Conservation (phyloP, 2,113 vertebrate genomes). For the Vireo altiloquus region DNA sequence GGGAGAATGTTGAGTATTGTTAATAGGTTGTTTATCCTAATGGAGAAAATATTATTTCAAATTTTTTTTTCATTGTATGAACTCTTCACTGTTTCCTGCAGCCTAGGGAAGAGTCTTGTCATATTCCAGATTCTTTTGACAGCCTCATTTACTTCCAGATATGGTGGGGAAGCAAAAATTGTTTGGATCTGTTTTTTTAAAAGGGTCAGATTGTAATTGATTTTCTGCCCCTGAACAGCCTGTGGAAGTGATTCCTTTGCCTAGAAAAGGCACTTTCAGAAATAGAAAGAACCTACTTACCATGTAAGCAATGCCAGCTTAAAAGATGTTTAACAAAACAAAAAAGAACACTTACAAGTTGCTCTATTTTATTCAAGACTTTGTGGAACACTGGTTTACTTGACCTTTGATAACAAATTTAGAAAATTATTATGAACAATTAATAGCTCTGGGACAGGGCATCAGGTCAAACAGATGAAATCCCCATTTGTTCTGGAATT, state of each 20-base stretch:
- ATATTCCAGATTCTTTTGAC: not conserved
- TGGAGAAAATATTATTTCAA: not conserved
- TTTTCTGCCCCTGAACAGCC: not conserved
- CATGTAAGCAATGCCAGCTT: not conserved
- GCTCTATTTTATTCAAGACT: not conserved
- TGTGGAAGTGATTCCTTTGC: not conserved
- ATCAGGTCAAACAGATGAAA: not conserved
- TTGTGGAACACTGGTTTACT: not conserved
- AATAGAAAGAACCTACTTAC: not conserved
- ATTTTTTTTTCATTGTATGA: not conserved
- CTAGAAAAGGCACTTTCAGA: not conserved
- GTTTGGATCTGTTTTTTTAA: not conserved
- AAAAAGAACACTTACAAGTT: not conserved
- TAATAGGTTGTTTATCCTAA: not conserved
- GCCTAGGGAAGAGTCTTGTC: not conserved
- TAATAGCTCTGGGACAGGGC: not conserved
- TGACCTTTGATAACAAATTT: not conserved
- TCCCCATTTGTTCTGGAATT: not conserved
- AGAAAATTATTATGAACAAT: not conserved
- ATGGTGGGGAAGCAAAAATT: not conserved
- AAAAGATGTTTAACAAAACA: not conserved
- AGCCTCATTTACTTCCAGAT: not conserved
- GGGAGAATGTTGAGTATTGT: not conserved
- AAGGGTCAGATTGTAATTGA: not conserved
- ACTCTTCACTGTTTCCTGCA: not conserved